Evolutionary conservation across 2,113 vertebrate species (phyloP).

Genomic region (Anser brachyrhynchus): DNA sequence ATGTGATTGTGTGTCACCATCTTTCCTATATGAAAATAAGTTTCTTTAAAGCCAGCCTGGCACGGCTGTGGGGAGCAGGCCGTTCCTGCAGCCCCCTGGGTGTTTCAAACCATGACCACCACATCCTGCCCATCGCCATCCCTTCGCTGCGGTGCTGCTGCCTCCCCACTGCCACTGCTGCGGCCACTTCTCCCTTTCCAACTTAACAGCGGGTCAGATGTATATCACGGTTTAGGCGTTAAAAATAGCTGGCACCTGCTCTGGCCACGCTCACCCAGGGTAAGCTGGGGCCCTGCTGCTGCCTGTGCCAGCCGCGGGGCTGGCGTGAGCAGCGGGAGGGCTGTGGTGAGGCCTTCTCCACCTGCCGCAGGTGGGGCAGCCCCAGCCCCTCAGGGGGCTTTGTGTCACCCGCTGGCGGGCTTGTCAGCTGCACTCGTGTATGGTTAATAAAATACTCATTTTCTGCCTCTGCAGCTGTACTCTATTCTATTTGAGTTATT

Average conservation of each 20-base stretch:
- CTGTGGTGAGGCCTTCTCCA: neutral
- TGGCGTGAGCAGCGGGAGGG: neutral
- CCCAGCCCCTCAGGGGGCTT: accelerated
- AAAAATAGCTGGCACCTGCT: constrained; percentile 63
- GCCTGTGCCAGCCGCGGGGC: neutral
- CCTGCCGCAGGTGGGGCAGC: neutral
- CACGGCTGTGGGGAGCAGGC: neutral
- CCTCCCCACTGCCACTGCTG: accelerated
- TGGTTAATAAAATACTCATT: neutral
- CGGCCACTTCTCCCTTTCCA: neutral
- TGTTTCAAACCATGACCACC: accelerated
- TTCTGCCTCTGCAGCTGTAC: neutral
- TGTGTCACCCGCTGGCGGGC: neutral
- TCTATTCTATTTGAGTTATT: neutral
- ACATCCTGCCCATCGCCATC: accelerated
- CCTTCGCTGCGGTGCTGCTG: accelerated
- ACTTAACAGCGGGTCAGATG: neutral
- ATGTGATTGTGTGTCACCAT: neutral
- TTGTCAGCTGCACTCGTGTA: neutral
- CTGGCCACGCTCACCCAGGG: neutral
- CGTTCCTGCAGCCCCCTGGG: neutral
- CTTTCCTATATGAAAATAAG: neutral
- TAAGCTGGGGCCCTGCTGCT: neutral
- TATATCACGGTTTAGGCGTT: neutral
- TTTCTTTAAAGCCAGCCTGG: neutral